These are phyloP conservation scores for Maccullochella peelii DNA, from an alignment of 2,113 vertebrate genomes.

Conservation along the genomic window DNA sequence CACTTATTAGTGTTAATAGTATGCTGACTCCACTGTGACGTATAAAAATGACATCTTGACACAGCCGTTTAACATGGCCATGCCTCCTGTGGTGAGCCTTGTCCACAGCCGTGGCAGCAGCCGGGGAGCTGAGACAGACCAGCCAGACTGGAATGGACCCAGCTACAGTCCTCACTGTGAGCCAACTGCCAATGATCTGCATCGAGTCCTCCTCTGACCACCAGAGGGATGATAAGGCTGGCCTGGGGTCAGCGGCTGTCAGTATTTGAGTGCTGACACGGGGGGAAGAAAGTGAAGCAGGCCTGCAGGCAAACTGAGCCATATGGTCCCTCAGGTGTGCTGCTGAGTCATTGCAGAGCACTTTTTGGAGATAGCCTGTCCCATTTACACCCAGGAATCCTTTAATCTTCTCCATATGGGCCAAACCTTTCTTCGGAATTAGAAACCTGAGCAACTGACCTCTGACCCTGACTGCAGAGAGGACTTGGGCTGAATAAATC, in stretches of 20 bases:
- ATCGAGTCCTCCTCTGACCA: not conserved
- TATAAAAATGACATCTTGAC: constrained; percentile 3
- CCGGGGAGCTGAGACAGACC: constrained; percentile 7
- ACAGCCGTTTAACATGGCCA: not conserved
- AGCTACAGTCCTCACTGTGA: constrained; percentile 2
- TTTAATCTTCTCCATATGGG: constrained; percentile 22
- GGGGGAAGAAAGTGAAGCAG: not conserved
- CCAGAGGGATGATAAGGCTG: constrained; percentile 54
- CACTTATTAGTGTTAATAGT: not conserved
- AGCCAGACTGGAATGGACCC: constrained; percentile 31
- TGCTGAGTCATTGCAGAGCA: constrained; percentile 27
- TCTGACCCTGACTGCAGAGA: not conserved
- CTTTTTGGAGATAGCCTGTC: constrained; percentile 10
- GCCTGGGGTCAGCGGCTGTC: constrained; percentile 29
- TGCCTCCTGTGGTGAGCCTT: constrained; percentile 3
- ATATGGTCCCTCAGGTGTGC: constrained; percentile 46
- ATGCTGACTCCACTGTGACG: not conserved
- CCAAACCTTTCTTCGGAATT: not conserved
- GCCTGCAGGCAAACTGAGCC: constrained; percentile 26
- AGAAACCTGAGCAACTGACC: not conserved
- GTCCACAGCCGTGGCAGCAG: constrained; percentile 29
- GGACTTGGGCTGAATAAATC: not conserved
- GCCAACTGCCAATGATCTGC: constrained; percentile 32
- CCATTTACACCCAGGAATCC: constrained; percentile 15
- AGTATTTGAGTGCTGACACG: constrained; percentile 18